Conservation (phyloP, 2,888 invertebrate species). For the Chironomus tentans region DNA sequence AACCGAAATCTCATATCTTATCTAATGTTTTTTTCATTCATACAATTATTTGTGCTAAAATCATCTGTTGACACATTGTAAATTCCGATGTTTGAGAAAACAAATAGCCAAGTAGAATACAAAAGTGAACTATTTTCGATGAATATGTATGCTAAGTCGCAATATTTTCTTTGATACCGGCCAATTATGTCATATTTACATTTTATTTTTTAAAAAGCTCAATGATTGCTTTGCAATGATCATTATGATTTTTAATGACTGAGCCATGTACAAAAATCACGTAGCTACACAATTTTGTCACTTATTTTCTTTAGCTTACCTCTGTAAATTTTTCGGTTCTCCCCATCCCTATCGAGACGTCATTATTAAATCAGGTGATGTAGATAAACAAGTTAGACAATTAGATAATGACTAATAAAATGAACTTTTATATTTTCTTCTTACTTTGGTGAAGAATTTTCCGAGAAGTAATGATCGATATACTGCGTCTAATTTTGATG, state of each 20-base stretch:
- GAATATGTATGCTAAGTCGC: neutral
- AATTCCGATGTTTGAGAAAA: no score
- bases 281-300: neutral
- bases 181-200: neutral
- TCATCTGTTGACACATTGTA: no score
- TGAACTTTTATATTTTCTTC: neutral
- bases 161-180: neutral
- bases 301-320: slow-evolving; percentile 45
- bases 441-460: slow-evolving; percentile 59
- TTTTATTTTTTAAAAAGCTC: neutral
- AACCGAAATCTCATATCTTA: no score
- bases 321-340: slow-evolving; percentile 78
- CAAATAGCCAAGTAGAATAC: no score
- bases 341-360: slow-evolving; percentile 92
- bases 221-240: neutral
- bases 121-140: no score
- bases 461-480: slow-evolving; percentile 80
- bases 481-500: slow-evolving; percentile 62
- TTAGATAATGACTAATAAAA: neutral
- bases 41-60: no score
- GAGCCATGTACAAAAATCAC: slow-evolving; percentile 25
- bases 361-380: neutral
- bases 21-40: no score
- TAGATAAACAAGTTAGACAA: neutral
- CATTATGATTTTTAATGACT: neutral